Percentiles rank a stretch among this genome's conserved stretches.
These are phyloP conservation scores for Ectropis crepuscularia DNA, from an alignment of 2,888 invertebrate genomes.

Conservation along the genomic window DNA sequence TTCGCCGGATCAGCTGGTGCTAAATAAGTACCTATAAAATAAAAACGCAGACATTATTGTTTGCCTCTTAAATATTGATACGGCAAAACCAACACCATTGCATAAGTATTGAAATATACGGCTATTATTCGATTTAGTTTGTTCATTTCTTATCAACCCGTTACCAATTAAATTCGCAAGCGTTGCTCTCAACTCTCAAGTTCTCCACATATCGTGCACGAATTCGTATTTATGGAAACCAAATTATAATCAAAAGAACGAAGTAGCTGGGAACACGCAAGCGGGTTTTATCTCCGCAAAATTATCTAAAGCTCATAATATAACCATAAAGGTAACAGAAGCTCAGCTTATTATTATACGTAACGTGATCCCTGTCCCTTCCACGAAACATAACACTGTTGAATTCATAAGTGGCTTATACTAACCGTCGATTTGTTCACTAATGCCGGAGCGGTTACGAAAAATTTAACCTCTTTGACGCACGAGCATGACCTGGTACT, in stretches of 20 bases:
- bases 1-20: too few species aligned
- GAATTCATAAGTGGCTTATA: slow-evolving; percentile 59
- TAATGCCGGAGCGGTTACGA: slow-evolving; percentile 45
- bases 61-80: too few species aligned
- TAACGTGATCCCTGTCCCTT: slow-evolving; percentile 55
- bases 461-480: slow-evolving; percentile 44
- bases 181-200: neutral
- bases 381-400: slow-evolving; percentile 59
- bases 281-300: slow-evolving; percentile 27
- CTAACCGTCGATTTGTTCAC: slow-evolving; percentile 49
- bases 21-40: too few species aligned
- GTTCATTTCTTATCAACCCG: slow-evolving; percentile 14
- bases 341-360: slow-evolving; percentile 47
- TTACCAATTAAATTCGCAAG: slow-evolving; percentile 6
- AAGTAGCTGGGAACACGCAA: slow-evolving; percentile 16
- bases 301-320: slow-evolving; percentile 39
- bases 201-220: neutral
- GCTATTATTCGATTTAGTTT: too few species aligned
- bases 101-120: too few species aligned
- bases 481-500: slow-evolving; percentile 26
- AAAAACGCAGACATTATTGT: too few species aligned
- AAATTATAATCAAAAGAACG: slow-evolving; percentile 17
- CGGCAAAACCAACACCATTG: too few species aligned
- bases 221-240: slow-evolving; percentile 5
- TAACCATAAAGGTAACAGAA: slow-evolving; percentile 34